Evolutionary conservation across 1,140 invertebrate genomes (phyloP).

Genomic region (Homarus americanus): DNA sequence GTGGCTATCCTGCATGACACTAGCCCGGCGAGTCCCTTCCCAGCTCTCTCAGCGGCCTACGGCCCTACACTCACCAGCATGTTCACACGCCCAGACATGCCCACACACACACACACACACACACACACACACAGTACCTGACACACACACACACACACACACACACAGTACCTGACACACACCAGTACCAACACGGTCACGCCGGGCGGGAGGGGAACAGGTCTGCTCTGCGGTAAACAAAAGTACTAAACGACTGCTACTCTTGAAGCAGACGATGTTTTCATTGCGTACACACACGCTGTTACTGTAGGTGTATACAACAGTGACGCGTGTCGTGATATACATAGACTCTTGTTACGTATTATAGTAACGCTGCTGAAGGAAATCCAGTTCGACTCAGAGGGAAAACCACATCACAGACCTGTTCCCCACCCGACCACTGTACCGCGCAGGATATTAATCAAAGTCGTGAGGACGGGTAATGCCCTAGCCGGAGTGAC

Average conservation of each 20-base stretch:
- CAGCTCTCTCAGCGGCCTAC: constrained; percentile 7
- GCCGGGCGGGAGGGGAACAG: constrained; percentile 3
- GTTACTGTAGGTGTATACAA: no score
- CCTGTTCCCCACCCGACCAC: constrained; percentile 11
- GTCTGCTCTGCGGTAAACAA: neutral
- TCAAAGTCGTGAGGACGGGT: neutral
- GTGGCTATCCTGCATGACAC: constrained; percentile 48
- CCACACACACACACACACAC: constrained; percentile 41
- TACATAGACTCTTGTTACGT: no score
- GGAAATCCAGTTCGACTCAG: no score
- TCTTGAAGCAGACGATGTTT: no score
- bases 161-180: constrained; percentile 41
- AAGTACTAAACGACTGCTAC: neutral
- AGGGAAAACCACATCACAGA: neutral
- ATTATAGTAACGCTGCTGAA: no score
- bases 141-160: constrained; percentile 27
- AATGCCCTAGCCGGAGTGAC: neutral
- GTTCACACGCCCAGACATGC: constrained; percentile 65
- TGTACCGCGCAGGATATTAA: neutral
- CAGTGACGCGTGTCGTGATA: no score
- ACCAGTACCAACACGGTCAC: neutral
- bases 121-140: constrained; percentile 12
- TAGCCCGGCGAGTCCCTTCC: constrained; percentile 29
- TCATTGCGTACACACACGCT: no score
- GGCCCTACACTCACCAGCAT: constrained; percentile 24